Evolutionary conservation across 2,888 invertebrate genomes (phyloP), one percentile per base, ranked within the genome.

Genomic region (Drosophila mercatorum): DNA sequence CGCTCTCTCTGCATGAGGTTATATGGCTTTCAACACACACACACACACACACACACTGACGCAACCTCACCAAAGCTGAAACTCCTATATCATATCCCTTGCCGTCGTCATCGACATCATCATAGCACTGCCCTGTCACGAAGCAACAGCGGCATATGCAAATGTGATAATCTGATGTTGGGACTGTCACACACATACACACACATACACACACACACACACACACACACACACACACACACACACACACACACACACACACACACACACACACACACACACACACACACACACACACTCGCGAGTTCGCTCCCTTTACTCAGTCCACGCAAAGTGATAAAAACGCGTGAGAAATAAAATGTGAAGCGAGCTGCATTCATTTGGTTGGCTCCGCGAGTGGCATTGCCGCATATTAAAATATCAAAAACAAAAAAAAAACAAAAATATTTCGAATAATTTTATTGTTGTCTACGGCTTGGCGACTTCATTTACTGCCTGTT

Each of bases 281-380:
- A 51, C n/a, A 53, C 26, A 47, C 63, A 44, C 60, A 28, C 26
- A 22, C 31, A 46, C 46, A n/a, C 14, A 31, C n/a, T 7, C 31
- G 4, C 49, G 31, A 49, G 52, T 41, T 49, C 17, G 51, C 51
- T 62, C 17, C 31, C 43, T 22, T 60, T 49, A 67, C 55, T 40
- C 46, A 43, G 56, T 40, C 72, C 83, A 85, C 89, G 89, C 72
- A 89, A 87, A 88, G 90, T 88, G 90, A 88, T 87, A 89, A 90
- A 86, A 86, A 86, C 84, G 87, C 81, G 90, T 88, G 89, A 86
- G 89, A 86, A 90, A 86, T 90, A 90, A 86, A 90, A 86, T 55
- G 70, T 10, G 59, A 67, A 77, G 68, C 64, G 64, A 64, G 71
- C 60, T 83, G 86, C 85, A 85, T 89, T 83, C 75, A 75, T 83